Evolutionary conservation across 2,797 vertebrate species (phyloP).

Genomic region (Hozukius guyotensis): DNA sequence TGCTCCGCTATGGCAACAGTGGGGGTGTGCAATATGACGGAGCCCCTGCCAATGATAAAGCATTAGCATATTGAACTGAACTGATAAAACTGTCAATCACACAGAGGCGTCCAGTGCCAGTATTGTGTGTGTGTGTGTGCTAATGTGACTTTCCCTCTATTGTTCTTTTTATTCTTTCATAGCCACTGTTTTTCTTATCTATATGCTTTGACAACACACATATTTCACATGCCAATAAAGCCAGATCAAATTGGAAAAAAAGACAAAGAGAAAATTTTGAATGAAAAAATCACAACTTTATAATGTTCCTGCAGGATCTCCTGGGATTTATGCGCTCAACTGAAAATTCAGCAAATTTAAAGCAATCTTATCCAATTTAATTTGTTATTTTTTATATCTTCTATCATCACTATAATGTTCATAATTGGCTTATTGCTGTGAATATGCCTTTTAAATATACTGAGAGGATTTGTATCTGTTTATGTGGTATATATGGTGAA

Average conservation of each 20-base stretch:
- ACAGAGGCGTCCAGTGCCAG: slow-evolving; percentile 17
- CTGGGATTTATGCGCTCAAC: not conserved
- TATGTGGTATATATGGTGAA: not conserved
- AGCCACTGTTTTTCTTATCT: not conserved
- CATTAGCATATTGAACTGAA: slow-evolving; percentile 65
- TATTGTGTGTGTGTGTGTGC: slow-evolving; percentile 11
- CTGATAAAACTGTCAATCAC: slow-evolving; percentile 70
- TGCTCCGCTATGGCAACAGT: slow-evolving; percentile 29
- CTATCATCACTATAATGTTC: not conserved
- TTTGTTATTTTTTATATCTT: not conserved
- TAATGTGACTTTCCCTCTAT: not conserved
- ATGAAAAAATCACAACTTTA: not conserved
- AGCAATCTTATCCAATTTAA: not conserved
- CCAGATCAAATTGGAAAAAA: not conserved
- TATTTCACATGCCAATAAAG: not conserved
- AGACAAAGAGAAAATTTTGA: not conserved
- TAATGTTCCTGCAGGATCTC: not conserved
- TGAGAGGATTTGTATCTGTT: not conserved
- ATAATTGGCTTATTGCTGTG: not conserved
- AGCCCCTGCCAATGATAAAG: slow-evolving; percentile 52
- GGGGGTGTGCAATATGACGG: slow-evolving; percentile 38
- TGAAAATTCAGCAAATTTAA: not conserved
- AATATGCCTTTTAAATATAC: not conserved
- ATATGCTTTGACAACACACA: not conserved
- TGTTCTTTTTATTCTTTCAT: slow-evolving; percentile 1